Conservation (phyloP, 2,888 invertebrate genomes). For the Teinopalpus imperialis region DNA sequence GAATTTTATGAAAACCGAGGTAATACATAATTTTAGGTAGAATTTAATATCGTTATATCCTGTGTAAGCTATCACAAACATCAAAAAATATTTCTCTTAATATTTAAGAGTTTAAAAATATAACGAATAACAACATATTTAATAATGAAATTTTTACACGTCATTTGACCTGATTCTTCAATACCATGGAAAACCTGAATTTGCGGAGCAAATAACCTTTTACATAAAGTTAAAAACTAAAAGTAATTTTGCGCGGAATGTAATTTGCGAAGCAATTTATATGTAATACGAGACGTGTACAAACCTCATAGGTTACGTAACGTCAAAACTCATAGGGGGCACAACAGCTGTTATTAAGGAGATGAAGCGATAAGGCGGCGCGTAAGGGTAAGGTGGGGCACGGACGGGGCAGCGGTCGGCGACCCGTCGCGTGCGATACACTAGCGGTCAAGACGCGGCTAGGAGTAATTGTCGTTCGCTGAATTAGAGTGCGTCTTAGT, state of each 20-base stretch:
- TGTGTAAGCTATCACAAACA: no score
- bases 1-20: no score
- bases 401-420: slow-evolving; percentile 40
- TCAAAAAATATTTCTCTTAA: no score
- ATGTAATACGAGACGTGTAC: slow-evolving; percentile 2
- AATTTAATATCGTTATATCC: no score
- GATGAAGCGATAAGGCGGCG: slow-evolving; percentile 24
- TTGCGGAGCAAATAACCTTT: no score
- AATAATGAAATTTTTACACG: no score
- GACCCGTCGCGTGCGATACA: slow-evolving; percentile 54
- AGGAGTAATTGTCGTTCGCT: slow-evolving; percentile 13
- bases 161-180: no score
- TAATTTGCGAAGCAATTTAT: slow-evolving; percentile 2
- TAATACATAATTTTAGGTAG: no score
- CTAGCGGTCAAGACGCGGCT: slow-evolving; percentile 58
- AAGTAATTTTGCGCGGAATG: neutral
- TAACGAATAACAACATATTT: no score
- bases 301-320: slow-evolving; percentile 33
- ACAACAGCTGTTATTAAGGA: slow-evolving; percentile 30
- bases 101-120: no score
- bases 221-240: slow-evolving; percentile 1
- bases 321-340: slow-evolving; percentile 13
- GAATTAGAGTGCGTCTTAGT: slow-evolving; percentile 10
- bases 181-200: no score
- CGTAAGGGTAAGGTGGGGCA: slow-evolving; percentile 10